Evolutionary conservation across 2,888 invertebrate species (phyloP), one percentile per base, ranked within the genome.

Genomic region (Ischnura elegans): DNA sequence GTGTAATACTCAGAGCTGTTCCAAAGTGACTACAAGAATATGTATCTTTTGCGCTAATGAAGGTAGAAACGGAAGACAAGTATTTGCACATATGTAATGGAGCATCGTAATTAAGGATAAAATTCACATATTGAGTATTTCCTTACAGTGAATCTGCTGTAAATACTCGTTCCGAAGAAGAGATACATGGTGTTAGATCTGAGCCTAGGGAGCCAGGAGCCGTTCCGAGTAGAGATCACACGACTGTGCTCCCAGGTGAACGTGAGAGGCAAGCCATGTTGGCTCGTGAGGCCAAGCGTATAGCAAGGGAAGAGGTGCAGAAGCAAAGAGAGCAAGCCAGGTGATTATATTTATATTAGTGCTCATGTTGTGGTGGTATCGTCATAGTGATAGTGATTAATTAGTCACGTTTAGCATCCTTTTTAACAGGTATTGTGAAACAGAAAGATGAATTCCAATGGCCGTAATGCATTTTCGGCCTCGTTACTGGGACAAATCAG

Each of bases 251-350:
- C 25, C 61, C 90, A 10, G 90, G 90, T 43, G 90, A 90, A 43
- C 97, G 98, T 94, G 98, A 95, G 94, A 95, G 95, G 94, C 95
- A 94, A 61, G 98, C 97, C 96, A 98, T 97, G 95, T 98, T 97
- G 25, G 97, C 97, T 94, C 96, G 97, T 93, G 98, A 98, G 95
- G 98, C 98, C 0, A 97, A 98, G 36, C 96, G 98, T 94, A 96
- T 97, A 95, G 97, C 97, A 94, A 97, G 97, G 95, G 97, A 97
- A 95, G 97, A 97, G 94, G 97, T 97, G 21, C 96, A 97, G 93
- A 95, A 96, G 87, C 96, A 96, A 94, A 96, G 96, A 94, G 96
- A 96, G 94, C 96, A 96, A 95, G 95, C 96, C 87, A 96, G 96
- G 96, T 96, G 94, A 94, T 94, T 43, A 8, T 84, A 3, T 5